Percentiles rank a stretch among this genome's conserved stretches.
Evolutionary conservation across 2,888 invertebrate species (phyloP).

Genomic region (Drosophila differens): DNA sequence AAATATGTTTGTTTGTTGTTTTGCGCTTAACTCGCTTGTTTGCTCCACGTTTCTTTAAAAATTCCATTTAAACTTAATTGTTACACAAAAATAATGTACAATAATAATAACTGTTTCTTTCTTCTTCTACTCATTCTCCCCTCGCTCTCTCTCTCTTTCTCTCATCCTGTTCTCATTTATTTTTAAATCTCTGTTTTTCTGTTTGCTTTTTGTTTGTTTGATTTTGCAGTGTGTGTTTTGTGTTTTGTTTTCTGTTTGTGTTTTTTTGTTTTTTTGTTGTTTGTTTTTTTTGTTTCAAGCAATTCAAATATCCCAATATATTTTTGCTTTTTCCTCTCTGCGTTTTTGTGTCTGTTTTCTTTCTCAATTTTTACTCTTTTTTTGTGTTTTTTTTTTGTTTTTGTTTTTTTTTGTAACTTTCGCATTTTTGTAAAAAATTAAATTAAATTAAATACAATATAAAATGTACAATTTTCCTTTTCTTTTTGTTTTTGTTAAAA

Average conservation of each 20-base stretch:
- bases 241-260: conserved; percentile 17
- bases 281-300: conserved; percentile 43
- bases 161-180: not conserved
- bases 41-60: conserved; percentile 54
- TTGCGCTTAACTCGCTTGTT: conserved; percentile 51
- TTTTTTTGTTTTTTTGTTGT: conserved; percentile 41
- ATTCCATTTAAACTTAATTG: conserved; percentile 54
- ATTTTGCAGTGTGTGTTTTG: conserved; percentile 18
- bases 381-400: conserved; percentile 34
- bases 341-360: conserved; percentile 24
- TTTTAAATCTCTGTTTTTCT: conserved; percentile 19
- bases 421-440: conserved; percentile 62
- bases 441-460: conserved; percentile 76
- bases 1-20: conserved; percentile 48
- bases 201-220: conserved; percentile 22
- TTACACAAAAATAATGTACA: conserved; percentile 64
- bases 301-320: conserved; percentile 80
- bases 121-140: conserved; percentile 7
- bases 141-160: not conserved
- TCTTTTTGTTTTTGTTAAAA: conserved; percentile 30
- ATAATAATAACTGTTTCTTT: conserved; percentile 56
- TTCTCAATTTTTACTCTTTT: conserved; percentile 53
- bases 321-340: conserved; percentile 53
- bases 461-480: conserved; percentile 74
- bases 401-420: conserved; percentile 41